Percentiles rank a stretch among this genome's conserved stretches.
Conservation (phyloP, 1,140 invertebrate genomes). For the silkworm (Bombyx mori) region DNA sequence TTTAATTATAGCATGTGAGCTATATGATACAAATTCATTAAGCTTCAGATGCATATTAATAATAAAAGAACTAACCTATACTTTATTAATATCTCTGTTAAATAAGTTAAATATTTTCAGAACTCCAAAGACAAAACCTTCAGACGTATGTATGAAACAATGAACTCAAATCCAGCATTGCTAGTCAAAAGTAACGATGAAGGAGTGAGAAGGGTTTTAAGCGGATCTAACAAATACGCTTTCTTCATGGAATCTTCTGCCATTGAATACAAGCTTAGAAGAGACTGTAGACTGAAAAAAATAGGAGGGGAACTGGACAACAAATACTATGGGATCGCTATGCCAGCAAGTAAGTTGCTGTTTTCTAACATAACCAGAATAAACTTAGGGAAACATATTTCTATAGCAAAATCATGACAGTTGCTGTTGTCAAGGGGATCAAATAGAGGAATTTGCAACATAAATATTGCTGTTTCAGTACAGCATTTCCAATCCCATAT, state of each 20-base stretch:
- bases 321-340: constrained; percentile 88
- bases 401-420: too few species aligned
- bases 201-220: constrained; percentile 83
- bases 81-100: too few species aligned
- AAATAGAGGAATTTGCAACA: too few species aligned
- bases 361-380: constrained; percentile 73
- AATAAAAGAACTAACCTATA: too few species aligned
- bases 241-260: constrained; percentile 90
- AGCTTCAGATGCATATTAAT: too few species aligned
- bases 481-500: too few species aligned
- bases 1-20: too few species aligned
- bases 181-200: constrained; percentile 85
- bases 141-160: constrained; percentile 76
- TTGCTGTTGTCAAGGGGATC: too few species aligned
- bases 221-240: constrained; percentile 78
- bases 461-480: too few species aligned
- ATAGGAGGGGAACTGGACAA: constrained; percentile 83
- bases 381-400: too few species aligned
- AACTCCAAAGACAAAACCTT: constrained; percentile 58
- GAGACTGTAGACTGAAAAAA: constrained; percentile 84
- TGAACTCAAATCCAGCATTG: constrained; percentile 75
- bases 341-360: constrained; percentile 76
- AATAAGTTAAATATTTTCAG: constrained; percentile 19
- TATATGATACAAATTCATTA: too few species aligned
- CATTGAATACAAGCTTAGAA: constrained; percentile 83